These are phyloP conservation scores for Salvator merianae DNA, from an alignment of 2,113 vertebrate species.

Conservation along the genomic window DNA sequence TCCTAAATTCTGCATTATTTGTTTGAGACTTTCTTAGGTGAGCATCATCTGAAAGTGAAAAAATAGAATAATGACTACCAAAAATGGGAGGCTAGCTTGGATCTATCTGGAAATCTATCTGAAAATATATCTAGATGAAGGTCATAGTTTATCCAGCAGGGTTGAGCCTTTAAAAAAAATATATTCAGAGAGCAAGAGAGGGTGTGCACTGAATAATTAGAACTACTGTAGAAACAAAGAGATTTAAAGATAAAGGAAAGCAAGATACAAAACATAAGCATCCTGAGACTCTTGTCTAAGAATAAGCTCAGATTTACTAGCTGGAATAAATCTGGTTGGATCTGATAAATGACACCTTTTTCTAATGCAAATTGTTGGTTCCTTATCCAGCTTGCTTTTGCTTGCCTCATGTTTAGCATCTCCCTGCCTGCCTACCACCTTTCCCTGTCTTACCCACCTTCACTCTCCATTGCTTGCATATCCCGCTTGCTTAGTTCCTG, in stretches of 20 bases:
- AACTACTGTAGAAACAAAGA: constrained; percentile 60
- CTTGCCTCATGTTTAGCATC: constrained; percentile 19
- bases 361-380: constrained; percentile 28
- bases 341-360: constrained; percentile 34
- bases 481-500: background rate
- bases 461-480: constrained; percentile 34
- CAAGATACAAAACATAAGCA: constrained; percentile 24
- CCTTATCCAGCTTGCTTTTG: constrained; percentile 34
- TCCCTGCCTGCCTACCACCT: constrained; percentile 42
- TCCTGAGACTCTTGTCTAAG: constrained; percentile 37
- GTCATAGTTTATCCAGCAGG: constrained; percentile 44
- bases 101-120: constrained; percentile 21
- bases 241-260: constrained; percentile 37
- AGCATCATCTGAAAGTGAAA: rapidly evolving
- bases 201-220: background rate
- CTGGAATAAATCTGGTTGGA: constrained; percentile 41
- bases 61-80: constrained; percentile 10
- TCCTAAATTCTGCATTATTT: constrained; percentile 38
- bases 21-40: constrained; percentile 35
- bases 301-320: constrained; percentile 16
- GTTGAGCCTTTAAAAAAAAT: background rate
- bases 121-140: background rate
- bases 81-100: background rate
- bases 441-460: constrained; percentile 17
- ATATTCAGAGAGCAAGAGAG: too few relatives aligned